Evolutionary conservation across 1,140 invertebrate species (phyloP), one percentile per base, ranked within the genome.

Genomic region (Eubasilissa regina): DNA sequence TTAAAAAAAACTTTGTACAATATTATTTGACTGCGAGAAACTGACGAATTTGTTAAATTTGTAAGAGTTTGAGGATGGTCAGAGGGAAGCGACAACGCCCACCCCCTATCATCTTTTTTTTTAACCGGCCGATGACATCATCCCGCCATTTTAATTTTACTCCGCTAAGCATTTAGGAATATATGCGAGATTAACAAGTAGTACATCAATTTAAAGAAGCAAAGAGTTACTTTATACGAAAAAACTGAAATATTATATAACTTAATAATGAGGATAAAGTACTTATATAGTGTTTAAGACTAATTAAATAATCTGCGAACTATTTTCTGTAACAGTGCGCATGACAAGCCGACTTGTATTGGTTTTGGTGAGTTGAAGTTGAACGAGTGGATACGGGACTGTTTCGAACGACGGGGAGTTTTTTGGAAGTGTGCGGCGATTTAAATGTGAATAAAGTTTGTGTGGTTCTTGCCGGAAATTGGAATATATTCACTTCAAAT

Each of bases 121-220:
- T 79, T 81, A 58, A 79, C 73, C 77, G 77, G 72, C 62, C 66
- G 74, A 79, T 82, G 80, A 82, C 78, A 79, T 82, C 80, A 82
- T 82, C 80, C 21, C 66, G 68, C 74, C 80, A 79, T 79, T 70
- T 79, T 79, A 73, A 44, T 62, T 78, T 72, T 78, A 72, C 60
- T 78, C 51, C 64, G 62, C 76, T 62, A 51, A 21, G 60, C 17
- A 9, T 48, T 43, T 51, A 35, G 15, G 60, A 64, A 10, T 64
- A 64, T 19, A 25, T 51, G 25, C 66, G 25, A 70, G 51, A 70
- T 25, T 70, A 11, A 17, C 17, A 7, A 70, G 35, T 19, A 51
- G 11, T 1, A 35, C 6, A 35, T 35, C 25, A 35, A 35, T 35
- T 35, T 35, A 35, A 35, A 35, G 25, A 15, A 51, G 11, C 9